These are phyloP conservation scores for Lipophrys pholis DNA, from an alignment of 2,113 vertebrate genomes.

Conservation along the genomic window DNA sequence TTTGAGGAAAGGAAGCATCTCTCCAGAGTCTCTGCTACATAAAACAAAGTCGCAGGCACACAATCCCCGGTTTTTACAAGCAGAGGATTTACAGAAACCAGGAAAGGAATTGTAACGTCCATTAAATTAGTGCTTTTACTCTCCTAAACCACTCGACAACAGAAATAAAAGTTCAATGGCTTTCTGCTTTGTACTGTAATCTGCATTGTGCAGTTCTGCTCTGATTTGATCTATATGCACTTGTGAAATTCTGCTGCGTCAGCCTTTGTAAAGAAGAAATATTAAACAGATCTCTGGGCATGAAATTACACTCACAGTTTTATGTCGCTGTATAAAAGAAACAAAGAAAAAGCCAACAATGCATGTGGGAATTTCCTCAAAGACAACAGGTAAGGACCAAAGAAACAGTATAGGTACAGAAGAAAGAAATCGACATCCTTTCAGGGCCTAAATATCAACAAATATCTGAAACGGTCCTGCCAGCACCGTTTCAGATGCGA, in stretches of 20 bases:
- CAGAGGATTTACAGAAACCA: neutral
- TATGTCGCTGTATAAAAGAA: too few relatives aligned
- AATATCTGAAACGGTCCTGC: too few relatives aligned
- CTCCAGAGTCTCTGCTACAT: neutral
- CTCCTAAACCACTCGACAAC: neutral
- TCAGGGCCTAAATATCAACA: too few relatives aligned
- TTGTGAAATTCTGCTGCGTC: neutral
- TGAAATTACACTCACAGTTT: too few relatives aligned
- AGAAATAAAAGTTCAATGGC: neutral
- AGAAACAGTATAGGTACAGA: too few relatives aligned
- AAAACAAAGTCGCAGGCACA: neutral
- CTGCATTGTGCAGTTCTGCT: neutral
- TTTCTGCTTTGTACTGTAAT: neutral
- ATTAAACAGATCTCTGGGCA: too few relatives aligned
- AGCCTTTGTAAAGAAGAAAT: neutral
- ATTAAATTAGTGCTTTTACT: conserved; percentile 3
- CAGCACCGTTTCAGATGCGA: too few relatives aligned
- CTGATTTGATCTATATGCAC: neutral
- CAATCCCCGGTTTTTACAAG: neutral
- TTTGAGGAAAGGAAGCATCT: neutral
- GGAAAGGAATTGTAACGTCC: neutral
- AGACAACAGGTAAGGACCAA: too few relatives aligned
- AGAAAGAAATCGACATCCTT: too few relatives aligned
- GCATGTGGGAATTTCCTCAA: too few relatives aligned
- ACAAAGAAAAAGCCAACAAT: too few relatives aligned